A percentile compares a stretch with the other conserved stretches of the same genome.
Conservation (phyloP, 1,140 invertebrate genomes). For the Lerema accius region DNA sequence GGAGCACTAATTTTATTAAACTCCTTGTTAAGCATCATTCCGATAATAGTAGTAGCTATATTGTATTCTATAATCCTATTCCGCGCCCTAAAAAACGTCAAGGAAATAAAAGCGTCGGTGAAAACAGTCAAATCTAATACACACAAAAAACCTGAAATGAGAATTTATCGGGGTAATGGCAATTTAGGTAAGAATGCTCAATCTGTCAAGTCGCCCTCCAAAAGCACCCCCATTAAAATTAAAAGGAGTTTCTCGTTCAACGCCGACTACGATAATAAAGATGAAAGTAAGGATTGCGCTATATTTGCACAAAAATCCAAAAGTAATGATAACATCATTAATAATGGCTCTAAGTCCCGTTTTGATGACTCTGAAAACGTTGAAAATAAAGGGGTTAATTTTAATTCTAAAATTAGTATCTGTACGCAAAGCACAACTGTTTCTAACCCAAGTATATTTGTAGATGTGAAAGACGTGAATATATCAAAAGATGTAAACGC, state of each 20-base stretch:
- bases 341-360: constrained; percentile 26
- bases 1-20: constrained; percentile 79
- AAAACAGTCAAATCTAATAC: constrained; percentile 46
- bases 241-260: constrained; percentile 66
- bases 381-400: constrained; percentile 29
- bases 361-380: constrained; percentile 29
- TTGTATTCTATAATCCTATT: constrained; percentile 83
- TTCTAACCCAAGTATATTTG: constrained; percentile 27
- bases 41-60: constrained; percentile 78
- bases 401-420: constrained; percentile 52
- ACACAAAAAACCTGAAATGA: constrained; percentile 49
- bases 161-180: constrained; percentile 62
- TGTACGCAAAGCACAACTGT: constrained; percentile 48
- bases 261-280: constrained; percentile 39
- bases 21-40: constrained; percentile 79
- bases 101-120: constrained; percentile 59
- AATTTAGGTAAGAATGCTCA: constrained; percentile 43
- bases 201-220: constrained; percentile 37
- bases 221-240: constrained; percentile 40
- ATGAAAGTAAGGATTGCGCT: constrained; percentile 27
- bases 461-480: constrained; percentile 20
- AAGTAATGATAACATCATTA: constrained; percentile 47
- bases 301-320: constrained; percentile 46
- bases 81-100: constrained; percentile 78
- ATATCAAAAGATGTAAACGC: background rate